Base-by-base conservation (phyloP, 1,140 invertebrate species). In the Heliconius hewitsoni region DNA sequence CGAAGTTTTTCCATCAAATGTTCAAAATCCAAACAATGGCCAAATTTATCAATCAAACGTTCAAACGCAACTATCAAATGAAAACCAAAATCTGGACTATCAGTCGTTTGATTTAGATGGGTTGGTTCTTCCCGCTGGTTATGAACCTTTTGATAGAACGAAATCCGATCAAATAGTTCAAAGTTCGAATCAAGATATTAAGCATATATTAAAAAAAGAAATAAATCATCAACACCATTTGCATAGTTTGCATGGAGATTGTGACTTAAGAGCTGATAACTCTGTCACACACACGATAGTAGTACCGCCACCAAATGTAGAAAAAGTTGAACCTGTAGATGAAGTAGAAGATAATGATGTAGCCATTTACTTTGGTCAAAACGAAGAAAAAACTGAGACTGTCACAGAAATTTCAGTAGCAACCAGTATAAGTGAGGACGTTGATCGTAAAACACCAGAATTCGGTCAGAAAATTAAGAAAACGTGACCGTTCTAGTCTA, bases 291-390 rank as follows among this genome's bases (percentile, higher is more conserved):
- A 89, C 18, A 89, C 87, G 0, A 85, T 93, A 3, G 87, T 93
- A 0, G 89, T 95, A 0, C 91, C 93, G 8, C 82, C 93, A 0
- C 94, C 94, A 0, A 84, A 82, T 60, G 79, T 90, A 16, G 86
- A 88, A 0, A 89, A 86, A 16, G 78, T 85, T 18, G 73, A 85
- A 55, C 73, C 85, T 50, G 84, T 90, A 9, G 88, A 92, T 23
- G 90, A 95, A 13, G 87, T 95, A 16, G 93, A 95, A 73, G 91
- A 95, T 30, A 95, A 95, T 75, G 95, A 96, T 76, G 95, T 96
- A 2, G 95, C 95, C 0, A 87, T 96, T 34, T 96, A 94, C 84
- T 96, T 95, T 81, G 95, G 93, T 42, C 86, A 91, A 23, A 81
- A 83, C 16, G 52, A 87, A 42, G 37, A 86, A 83, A 74, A 37